A percentile compares a stretch with the other conserved stretches of the same genome.
These are phyloP conservation scores for Calypte anna DNA, from an alignment of 2,113 vertebrate species.

Conservation along the genomic window DNA sequence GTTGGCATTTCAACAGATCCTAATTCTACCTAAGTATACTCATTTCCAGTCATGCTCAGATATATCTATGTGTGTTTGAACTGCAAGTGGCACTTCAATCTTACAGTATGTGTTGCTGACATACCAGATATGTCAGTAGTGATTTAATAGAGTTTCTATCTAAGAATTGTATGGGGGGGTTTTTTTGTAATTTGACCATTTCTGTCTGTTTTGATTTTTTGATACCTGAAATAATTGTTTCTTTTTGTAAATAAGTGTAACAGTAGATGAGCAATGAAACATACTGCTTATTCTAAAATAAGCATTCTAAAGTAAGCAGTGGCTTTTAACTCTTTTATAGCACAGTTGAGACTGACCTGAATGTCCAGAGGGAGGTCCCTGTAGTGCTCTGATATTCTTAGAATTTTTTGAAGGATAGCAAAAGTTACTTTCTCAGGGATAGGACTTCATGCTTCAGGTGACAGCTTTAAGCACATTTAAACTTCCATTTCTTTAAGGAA, in stretches of 20 bases:
- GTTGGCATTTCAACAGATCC: not conserved
- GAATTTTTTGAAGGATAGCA: not conserved
- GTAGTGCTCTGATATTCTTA: not conserved
- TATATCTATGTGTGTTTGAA: not conserved
- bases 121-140: not conserved
- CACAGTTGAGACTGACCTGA: not conserved
- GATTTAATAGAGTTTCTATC: not conserved
- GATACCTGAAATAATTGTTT: not conserved
- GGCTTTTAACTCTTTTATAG: not conserved
- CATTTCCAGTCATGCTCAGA: rapidly evolving
- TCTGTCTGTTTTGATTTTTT: not conserved
- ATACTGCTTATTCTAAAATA: not conserved
- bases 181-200: not conserved
- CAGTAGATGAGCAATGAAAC: not conserved
- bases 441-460: not conserved
- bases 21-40: not conserved
- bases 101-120: not conserved
- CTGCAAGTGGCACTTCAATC: not conserved
- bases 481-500: not conserved
- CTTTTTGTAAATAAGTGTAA: not conserved
- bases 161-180: not conserved
- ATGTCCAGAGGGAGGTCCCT: not conserved
- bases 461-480: not conserved
- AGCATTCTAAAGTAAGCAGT: not conserved
- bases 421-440: not conserved